Evolutionary conservation across 2,797 vertebrate species (phyloP).

Genomic region (Micrastur ruficollis): DNA sequence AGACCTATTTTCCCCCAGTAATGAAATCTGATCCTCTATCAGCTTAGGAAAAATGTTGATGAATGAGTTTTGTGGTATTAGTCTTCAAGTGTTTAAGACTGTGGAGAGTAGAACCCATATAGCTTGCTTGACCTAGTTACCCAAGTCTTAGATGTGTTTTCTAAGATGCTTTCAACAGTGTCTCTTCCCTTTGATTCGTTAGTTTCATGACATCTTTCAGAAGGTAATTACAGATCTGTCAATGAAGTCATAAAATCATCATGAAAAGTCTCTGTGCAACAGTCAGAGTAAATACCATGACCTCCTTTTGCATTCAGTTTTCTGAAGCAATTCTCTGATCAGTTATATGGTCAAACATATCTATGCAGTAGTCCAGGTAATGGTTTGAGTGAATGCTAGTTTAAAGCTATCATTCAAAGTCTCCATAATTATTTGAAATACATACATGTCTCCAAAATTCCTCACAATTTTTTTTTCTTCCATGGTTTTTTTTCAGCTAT

Average conservation of each 20-base stretch:
- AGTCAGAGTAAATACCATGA: not conserved
- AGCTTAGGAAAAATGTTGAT: not conserved
- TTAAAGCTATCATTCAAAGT: not conserved
- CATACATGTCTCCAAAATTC: not conserved
- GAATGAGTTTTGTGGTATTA: not conserved
- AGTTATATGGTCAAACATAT: not conserved
- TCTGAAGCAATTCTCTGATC: not conserved
- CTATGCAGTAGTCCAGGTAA: not conserved
- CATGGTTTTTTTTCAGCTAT: not conserved
- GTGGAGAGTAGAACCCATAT: not conserved
- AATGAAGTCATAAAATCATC: not conserved
- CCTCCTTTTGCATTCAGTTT: not conserved
- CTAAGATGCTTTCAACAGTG: not conserved
- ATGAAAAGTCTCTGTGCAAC: not conserved
- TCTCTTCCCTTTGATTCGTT: not conserved
- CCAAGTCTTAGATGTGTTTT: not conserved
- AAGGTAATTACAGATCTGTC: conserved; percentile 13
- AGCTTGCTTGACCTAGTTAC: not conserved
- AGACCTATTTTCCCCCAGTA: not conserved
- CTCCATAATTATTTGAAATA: not conserved
- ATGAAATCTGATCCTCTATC: not conserved
- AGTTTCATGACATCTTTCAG: not conserved
- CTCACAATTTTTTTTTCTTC: not conserved
- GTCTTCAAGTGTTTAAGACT: not conserved
- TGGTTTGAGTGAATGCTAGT: not conserved